Conservation (phyloP, 2,888 invertebrate genomes). For the Pterobdella sp. region DNA sequence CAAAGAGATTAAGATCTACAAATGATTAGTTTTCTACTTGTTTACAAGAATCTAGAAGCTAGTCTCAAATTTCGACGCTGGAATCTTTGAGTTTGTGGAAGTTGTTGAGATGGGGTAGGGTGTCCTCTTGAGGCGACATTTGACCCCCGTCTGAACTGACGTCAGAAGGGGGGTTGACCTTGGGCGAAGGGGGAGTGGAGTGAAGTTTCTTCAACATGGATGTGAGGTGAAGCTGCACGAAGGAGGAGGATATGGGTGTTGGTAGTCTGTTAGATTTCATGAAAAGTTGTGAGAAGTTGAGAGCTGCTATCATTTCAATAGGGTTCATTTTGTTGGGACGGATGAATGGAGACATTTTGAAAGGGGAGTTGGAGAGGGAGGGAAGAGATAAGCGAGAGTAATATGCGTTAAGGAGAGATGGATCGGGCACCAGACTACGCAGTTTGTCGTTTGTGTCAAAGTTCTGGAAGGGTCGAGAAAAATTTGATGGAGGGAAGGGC, state of each 20-base stretch:
- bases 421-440: not conserved
- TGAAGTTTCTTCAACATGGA: constrained; percentile 9
- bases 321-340: constrained; percentile 11
- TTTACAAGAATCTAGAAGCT: no score
- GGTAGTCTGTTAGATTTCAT: constrained; percentile 3
- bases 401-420: constrained; percentile 1
- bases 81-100: not conserved
- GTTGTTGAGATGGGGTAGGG: not conserved
- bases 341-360: not conserved
- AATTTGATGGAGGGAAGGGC: constrained; percentile 12
- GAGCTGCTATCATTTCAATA: constrained; percentile 23
- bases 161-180: not conserved
- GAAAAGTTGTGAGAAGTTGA: constrained; percentile 23
- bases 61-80: not conserved
- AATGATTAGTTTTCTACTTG: no score
- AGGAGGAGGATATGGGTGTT: not conserved
- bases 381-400: not conserved
- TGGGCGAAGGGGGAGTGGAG: not conserved
- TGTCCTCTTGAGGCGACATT: not conserved
- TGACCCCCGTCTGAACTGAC: not conserved
- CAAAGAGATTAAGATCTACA: no score
- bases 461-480: not conserved
- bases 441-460: not conserved
- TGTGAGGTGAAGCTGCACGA: constrained; percentile 3
- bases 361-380: not conserved